Base-by-base conservation (phyloP, 2,797 vertebrate genomes). In the Gymnodraco acuticeps region DNA sequence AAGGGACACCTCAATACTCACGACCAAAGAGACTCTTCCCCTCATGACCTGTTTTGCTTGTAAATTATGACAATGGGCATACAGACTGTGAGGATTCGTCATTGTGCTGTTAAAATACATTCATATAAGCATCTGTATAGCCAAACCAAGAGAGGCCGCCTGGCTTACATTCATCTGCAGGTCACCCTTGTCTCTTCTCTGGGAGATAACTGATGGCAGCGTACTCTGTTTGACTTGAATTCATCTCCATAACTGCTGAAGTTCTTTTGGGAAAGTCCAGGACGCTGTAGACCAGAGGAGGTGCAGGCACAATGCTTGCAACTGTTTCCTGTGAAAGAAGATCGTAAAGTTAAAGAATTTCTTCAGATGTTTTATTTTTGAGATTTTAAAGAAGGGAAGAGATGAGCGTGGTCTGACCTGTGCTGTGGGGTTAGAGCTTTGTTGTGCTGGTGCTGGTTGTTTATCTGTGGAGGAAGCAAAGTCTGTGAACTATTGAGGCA, bases 201-300 rank as follows among this genome's bases (percentile, higher is more conserved):
- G 74, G 1, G 3, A 70, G 61, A 68, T 86, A 88, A 63, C 56
- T 86, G 74, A 93, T 82, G 5, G 73, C 69, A 23, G 89, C 88
- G 0, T 93, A 93, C 46, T 89, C 87, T 6, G 88, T 87, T 2
- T 80, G 80, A 59, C 9, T 75, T 3, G 66, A 58, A 61, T 70
- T 55, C 0, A 61, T 10, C 33, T 83, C 73, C 31, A 75, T 1
- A 50, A 60, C 64, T 17, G 64, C 38, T 0, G 48, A 13, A n/a
- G 68, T 17, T 64, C 85, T 91, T 70, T 82, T 88, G 10, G 92
- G 85, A 76, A 93, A 93, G 73, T 93, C 86, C 81, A 92, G 73
- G 47, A 93, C 56, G 0, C 91, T 93, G 83, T 93, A 93, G 76
- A 91, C 43, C 20, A 91, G 13, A 0, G 88, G 66, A 16, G 70